Base-by-base conservation (phyloP, 2,113 vertebrate species). In the Sarotherodon lohbergeri region DNA sequence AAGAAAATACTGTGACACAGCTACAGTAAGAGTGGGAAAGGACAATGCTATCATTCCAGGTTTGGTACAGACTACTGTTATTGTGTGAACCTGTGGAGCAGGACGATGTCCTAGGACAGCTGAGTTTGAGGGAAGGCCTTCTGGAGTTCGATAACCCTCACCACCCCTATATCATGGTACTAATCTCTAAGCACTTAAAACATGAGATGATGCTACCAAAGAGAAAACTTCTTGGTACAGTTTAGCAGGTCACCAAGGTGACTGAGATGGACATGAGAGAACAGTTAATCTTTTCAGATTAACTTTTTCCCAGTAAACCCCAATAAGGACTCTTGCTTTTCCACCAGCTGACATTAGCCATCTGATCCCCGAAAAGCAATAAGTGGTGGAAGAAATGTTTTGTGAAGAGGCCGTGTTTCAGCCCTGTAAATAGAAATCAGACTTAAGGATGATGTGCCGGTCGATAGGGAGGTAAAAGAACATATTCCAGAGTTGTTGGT, bases 221-320 rank as follows among this genome's bases (percentile, higher is more conserved):
- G 52, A 54, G 52, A 54, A 54, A n/a, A 11, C 0, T 0, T 1
- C 9, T 54, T 54, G 52, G 52, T 54, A 6, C 52, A 22, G 9
- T 22, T 54, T 11, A 54, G 52, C 52, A 54, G 9, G 19, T 54
- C 19, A 54, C 52, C 52, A 54, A 54, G 52, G 52, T 54, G 19
- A 54, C 50, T 54, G 50, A 54, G 19, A 54, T 52, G 4, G 19
- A 52, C 50, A 19, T 17, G 48, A 17, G 48, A 50, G 16, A 50
- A 50, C 48, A 50, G 48, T 41, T 39, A 52, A 52, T 19, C 50
- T 52, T 52, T 19, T 54, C n/a, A 54, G 5, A 54, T 54, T 54
- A 54, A n/a, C 19, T 54, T n/a, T n/a, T 54, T 22, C 10, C 54
- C 54, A 55, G n/a, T 55, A 55, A 55, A 55, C 54, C 54, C 2